Evolutionary conservation across 1,140 invertebrate species (phyloP).

Genomic region (Drosophila arawakana): DNA sequence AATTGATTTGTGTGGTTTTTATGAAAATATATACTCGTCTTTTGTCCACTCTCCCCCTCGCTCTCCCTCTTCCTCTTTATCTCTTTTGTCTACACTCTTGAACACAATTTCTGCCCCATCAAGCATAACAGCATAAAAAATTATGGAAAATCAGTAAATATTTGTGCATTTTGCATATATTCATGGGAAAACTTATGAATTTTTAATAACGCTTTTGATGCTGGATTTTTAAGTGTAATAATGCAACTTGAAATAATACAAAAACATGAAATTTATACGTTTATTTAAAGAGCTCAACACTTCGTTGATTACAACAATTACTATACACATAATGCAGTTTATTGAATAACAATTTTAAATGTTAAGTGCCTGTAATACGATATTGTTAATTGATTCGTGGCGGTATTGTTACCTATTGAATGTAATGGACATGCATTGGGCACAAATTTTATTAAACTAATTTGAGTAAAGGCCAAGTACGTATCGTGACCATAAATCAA

Average conservation of each 20-base stretch:
- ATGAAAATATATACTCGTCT: conserved; percentile 31
- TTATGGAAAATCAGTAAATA: conserved; percentile 17
- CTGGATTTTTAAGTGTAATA: conserved; percentile 40
- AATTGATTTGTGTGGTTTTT: conserved; percentile 77
- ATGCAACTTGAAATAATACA: conserved; percentile 22
- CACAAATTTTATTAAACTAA: too few relatives aligned
- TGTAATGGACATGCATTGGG: too few relatives aligned
- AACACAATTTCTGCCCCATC: neutral
- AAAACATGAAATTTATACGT: neutral
- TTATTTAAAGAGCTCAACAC: conserved; percentile 6
- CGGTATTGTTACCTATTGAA: neutral
- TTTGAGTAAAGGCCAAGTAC: too few relatives aligned
- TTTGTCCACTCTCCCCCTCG: conserved; percentile 1
- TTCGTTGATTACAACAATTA: conserved; percentile 4
- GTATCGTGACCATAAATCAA: too few relatives aligned
- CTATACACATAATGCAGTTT: conserved; percentile 1
- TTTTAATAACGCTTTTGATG: conserved; percentile 59
- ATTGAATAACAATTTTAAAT: conserved; percentile 5
- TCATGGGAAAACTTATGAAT: conserved; percentile 52
- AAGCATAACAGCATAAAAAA: conserved; percentile 30
- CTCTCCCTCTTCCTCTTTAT: neutral
- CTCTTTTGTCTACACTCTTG: too few relatives aligned
- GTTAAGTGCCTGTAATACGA: neutral
- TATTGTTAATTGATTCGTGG: conserved; percentile 1
- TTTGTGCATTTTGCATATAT: conserved; percentile 50